Evolutionary conservation across 2,888 invertebrate genomes (phyloP).

Genomic region (Synergus japonicus): DNA sequence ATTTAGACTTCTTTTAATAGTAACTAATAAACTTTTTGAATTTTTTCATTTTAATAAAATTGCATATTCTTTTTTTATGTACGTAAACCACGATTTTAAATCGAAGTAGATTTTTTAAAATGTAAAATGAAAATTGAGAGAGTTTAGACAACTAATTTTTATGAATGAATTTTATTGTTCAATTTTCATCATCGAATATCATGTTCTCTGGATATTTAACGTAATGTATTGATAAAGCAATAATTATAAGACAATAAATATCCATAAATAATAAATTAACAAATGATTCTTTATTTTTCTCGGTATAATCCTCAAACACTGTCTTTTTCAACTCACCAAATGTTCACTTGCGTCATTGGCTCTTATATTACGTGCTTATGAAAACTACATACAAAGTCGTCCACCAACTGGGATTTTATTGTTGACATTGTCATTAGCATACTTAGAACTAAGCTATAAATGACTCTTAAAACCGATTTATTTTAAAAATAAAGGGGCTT

Average conservation of each 20-base stretch:
- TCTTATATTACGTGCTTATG: background rate
- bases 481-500: background rate
- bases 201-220: slow-evolving; percentile 45
- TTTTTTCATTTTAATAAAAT: background rate
- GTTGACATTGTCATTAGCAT: background rate
- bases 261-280: background rate
- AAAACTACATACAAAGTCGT: background rate
- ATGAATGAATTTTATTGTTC: slow-evolving; percentile 1
- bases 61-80: background rate
- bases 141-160: slow-evolving; percentile 13
- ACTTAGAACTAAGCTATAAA: background rate
- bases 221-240: slow-evolving; percentile 56
- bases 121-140: background rate
- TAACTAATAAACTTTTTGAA: background rate
- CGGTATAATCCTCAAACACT: background rate
- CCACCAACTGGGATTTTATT: background rate
- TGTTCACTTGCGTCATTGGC: background rate
- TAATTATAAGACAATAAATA: slow-evolving; percentile 65
- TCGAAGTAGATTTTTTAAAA: background rate
- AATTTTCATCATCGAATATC: slow-evolving; percentile 2
- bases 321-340: background rate
- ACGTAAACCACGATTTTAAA: background rate
- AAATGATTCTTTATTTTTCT: background rate
- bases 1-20: background rate
- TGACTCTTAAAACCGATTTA: background rate